Percentiles rank a stretch among this genome's conserved stretches.
Conservation (phyloP, 2,797 vertebrate species). For the Philypnodon macrostomus region DNA sequence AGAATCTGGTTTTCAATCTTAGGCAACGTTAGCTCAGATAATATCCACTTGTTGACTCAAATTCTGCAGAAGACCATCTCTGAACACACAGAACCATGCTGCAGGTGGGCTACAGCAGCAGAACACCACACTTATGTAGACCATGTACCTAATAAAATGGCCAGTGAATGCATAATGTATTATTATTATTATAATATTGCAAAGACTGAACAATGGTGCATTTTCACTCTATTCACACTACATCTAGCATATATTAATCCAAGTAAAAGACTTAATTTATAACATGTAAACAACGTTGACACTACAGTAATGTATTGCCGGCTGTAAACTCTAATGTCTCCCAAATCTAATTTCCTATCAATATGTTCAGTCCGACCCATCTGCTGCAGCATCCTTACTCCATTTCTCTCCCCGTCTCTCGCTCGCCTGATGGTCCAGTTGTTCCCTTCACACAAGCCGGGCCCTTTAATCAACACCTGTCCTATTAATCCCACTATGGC, state of each 20-base stretch:
- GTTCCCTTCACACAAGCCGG: slow-evolving; percentile 69
- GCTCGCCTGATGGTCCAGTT: slow-evolving; percentile 67
- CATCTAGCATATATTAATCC: slow-evolving; percentile 2
- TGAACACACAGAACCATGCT: no score
- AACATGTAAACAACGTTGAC: slow-evolving; percentile 28
- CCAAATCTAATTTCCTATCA: slow-evolving; percentile 75
- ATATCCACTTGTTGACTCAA: no score
- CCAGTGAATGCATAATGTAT: no score
- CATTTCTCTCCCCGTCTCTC: slow-evolving; percentile 30
- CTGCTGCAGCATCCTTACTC: slow-evolving; percentile 48
- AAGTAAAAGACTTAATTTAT: slow-evolving; percentile 10
- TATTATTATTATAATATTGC: no score
- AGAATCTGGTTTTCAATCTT: no score
- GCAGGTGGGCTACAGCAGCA: no score
- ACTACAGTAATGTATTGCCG: slow-evolving; percentile 31
- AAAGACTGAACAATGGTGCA: no score
- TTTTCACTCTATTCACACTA: background rate
- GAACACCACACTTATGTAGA: no score
- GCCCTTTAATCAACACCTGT: slow-evolving; percentile 85
- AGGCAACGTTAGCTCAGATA: no score
- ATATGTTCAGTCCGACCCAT: slow-evolving; percentile 72
- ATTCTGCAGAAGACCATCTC: no score
- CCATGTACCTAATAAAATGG: no score
- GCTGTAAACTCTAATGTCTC: slow-evolving; percentile 52
- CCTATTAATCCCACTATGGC: slow-evolving; percentile 77